phyloP scores from a whole-genome alignment of 92 coral and sea anemone species.

The Diadumene lineata region DNA sequence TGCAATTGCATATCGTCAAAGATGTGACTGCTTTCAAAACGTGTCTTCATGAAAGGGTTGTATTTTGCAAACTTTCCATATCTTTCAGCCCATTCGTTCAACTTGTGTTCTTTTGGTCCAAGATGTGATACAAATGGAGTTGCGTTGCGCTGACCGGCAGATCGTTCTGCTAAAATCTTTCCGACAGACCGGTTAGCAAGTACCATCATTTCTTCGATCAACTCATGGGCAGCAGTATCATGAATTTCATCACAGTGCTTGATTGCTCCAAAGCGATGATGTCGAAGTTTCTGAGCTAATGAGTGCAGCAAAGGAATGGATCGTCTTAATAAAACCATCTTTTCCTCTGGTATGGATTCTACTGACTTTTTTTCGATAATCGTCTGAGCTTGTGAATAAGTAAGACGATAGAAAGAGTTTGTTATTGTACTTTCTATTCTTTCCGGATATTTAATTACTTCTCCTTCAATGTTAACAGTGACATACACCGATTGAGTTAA shows the following conservation, averaged over 20 bases:
- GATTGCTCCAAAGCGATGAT: constrained; percentile 67
- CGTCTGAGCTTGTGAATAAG: constrained; percentile 71
- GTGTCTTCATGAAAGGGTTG: constrained; percentile 32
- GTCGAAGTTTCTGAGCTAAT: constrained; percentile 58
- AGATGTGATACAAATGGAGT: constrained; percentile 77
- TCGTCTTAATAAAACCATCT: background rate
- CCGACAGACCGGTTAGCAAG: constrained; percentile 82
- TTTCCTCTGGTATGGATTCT: background rate
- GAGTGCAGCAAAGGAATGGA: constrained; percentile 28
- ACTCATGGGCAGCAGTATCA: constrained; percentile 81
- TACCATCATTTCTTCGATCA: constrained; percentile 88
- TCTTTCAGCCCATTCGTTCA: constrained; percentile 68
- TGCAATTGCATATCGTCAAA: background rate
- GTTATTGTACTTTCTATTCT: constrained; percentile 51
- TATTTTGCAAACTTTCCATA: constrained; percentile 49
- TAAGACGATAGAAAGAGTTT: constrained; percentile 63
- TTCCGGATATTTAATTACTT: constrained; percentile 4
- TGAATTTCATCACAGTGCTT: constrained; percentile 53
- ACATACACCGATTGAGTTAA: constrained; percentile 69
- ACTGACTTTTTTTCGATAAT: constrained; percentile 34
- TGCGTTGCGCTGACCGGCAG: constrained; percentile 23
- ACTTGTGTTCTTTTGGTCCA: constrained; percentile 71
- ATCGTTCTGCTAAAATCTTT: constrained; percentile 22
- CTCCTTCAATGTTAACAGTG: constrained; percentile 51
- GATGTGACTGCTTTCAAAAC: constrained; percentile 13